Percentiles rank a stretch among this genome's conserved stretches.
These are phyloP conservation scores for Nannoperca australis DNA, from an alignment of 2,797 vertebrate genomes.

Conservation along the genomic window DNA sequence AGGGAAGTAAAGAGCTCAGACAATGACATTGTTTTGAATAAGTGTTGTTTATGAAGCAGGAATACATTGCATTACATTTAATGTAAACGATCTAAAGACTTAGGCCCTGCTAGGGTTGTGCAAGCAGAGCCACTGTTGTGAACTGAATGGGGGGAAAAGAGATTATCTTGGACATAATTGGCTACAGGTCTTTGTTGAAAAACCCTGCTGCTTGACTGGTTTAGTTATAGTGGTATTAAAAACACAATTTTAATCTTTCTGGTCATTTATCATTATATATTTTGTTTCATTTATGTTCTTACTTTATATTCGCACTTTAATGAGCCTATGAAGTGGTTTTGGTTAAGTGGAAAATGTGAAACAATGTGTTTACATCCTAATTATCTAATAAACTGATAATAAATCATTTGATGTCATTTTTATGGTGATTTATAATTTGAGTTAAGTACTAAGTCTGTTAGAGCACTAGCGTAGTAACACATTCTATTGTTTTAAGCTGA, in stretches of 20 bases:
- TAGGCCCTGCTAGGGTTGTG: conserved; percentile 12
- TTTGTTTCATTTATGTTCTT: conserved; percentile 21
- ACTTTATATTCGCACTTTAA: conserved; percentile 48
- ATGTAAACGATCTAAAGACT: conserved; percentile 20
- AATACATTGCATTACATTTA: conserved; percentile 26
- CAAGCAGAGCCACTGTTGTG: conserved; percentile 4
- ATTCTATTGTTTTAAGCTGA: background rate
- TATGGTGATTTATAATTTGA: conserved; percentile 10
- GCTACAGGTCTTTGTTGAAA: conserved; percentile 19
- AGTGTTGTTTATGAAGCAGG: conserved; percentile 29
- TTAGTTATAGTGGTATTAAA: conserved; percentile 50
- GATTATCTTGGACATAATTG: background rate
- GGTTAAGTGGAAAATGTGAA: conserved; percentile 29
- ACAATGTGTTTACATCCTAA: conserved; percentile 40
- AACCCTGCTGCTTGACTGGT: conserved; percentile 46
- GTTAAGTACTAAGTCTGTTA: background rate
- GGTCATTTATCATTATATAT: conserved; percentile 30
- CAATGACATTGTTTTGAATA: conserved; percentile 19
- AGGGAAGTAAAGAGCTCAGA: conserved; percentile 44
- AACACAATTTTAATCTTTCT: conserved; percentile 19
- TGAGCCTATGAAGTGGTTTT: conserved; percentile 38
- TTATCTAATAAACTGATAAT: conserved; percentile 62
- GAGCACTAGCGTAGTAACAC: background rate
- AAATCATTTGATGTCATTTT: conserved; percentile 13
- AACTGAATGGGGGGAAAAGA: conserved; percentile 3